These are phyloP conservation scores for Dicaeum eximium DNA, from an alignment of 2,113 vertebrate genomes.

Conservation along the genomic window DNA sequence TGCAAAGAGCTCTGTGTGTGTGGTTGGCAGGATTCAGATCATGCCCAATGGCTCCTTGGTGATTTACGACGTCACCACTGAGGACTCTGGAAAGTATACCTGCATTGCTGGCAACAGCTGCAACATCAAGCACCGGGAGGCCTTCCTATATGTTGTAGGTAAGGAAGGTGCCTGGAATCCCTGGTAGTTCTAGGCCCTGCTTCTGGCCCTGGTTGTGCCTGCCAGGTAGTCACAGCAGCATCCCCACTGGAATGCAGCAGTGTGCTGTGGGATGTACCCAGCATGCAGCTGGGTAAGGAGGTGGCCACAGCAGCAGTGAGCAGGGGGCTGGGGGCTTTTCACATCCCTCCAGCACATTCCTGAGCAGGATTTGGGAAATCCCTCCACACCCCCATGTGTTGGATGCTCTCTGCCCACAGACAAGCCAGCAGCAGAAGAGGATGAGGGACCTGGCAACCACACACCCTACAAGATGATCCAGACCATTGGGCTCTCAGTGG, in stretches of 20 bases:
- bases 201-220: neutral
- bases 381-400: neutral
- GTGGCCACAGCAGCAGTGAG: rapidly evolving
- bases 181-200: neutral
- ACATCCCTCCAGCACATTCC: neutral
- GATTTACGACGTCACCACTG: slow-evolving; percentile 84
- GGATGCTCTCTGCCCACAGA: slow-evolving; percentile 71
- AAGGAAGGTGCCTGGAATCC: slow-evolving; percentile 29
- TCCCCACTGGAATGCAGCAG: neutral
- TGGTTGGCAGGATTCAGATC: slow-evolving; percentile 84
- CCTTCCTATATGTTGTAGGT: slow-evolving; percentile 93
- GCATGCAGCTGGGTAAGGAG: rapidly evolving
- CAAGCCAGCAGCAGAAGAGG: slow-evolving; percentile 71
- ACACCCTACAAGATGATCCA: slow-evolving; percentile 99
- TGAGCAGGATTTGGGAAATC: neutral
- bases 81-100: slow-evolving; percentile 91
- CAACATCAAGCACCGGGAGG: slow-evolving; percentile 87
- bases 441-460: slow-evolving; percentile 65
- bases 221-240: neutral
- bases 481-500: slow-evolving; percentile 94
- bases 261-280: neutral
- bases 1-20: neutral
- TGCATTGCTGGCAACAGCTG: slow-evolving; percentile 97
- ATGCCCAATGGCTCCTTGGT: slow-evolving; percentile 92
- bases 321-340: neutral